These are phyloP conservation scores for Cistogaster globosa DNA, from an alignment of 2,888 invertebrate genomes.

Conservation along the genomic window DNA sequence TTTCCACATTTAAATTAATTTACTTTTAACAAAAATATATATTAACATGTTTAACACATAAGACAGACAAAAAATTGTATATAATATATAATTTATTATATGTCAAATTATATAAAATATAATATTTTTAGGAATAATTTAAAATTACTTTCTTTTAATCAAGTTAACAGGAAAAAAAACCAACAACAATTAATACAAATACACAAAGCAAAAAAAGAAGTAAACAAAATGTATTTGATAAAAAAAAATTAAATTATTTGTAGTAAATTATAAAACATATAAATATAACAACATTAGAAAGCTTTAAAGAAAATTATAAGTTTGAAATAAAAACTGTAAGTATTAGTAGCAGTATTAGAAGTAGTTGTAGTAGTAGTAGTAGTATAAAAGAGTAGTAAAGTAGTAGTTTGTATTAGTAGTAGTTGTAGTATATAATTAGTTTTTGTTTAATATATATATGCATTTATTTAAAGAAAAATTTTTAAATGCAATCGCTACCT, in stretches of 20 bases:
- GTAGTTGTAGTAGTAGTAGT: slow-evolving; percentile 22
- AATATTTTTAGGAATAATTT: background rate
- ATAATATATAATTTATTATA: background rate
- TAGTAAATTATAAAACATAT: slow-evolving; percentile 43
- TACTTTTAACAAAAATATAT: slow-evolving; percentile 1
- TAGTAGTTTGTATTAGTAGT: slow-evolving; percentile 9
- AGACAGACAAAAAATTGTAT: slow-evolving; percentile 1
- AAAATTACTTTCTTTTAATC: background rate
- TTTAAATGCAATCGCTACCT: slow-evolving; percentile 89
- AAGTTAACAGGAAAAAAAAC: background rate
- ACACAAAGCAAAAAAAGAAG: slow-evolving; percentile 45
- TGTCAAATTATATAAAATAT: slow-evolving; percentile 22
- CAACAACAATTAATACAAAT: slow-evolving; percentile 65
- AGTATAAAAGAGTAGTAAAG: slow-evolving; percentile 30
- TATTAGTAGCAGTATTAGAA: slow-evolving; percentile 39
- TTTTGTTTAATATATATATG: slow-evolving; percentile 77
- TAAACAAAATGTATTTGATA: slow-evolving; percentile 2
- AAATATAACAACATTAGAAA: slow-evolving; percentile 29
- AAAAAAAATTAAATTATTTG: slow-evolving; percentile 7
- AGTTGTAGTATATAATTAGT: slow-evolving; percentile 59
- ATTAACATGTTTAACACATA: slow-evolving; percentile 9
- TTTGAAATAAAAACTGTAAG: slow-evolving; percentile 52
- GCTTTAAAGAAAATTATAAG: slow-evolving; percentile 31
- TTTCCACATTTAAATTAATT: slow-evolving; percentile 8
- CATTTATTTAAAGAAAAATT: slow-evolving; percentile 74